These are phyloP conservation scores for Meriones psammophilus DNA, from an alignment of 2,797 vertebrate genomes.

Conservation along the genomic window DNA sequence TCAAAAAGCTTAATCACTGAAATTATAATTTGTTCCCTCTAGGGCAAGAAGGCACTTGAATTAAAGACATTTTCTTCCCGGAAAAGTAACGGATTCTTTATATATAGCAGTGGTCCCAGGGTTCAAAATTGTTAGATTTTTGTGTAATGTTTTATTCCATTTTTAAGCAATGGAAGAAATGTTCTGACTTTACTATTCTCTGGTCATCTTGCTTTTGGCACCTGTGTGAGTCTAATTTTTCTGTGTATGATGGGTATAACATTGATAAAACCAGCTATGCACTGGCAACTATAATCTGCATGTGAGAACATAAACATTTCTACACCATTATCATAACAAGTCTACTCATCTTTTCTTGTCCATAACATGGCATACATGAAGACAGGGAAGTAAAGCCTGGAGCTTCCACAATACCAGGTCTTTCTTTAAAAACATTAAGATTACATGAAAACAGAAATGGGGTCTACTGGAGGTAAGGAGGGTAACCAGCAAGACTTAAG, in stretches of 20 bases:
- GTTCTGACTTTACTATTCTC: slow-evolving; percentile 8
- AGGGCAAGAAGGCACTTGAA: slow-evolving; percentile 60
- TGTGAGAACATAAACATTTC: not conserved
- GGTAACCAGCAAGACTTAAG: not conserved
- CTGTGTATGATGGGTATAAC: slow-evolving; percentile 46
- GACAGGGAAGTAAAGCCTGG: not conserved
- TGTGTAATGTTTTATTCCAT: slow-evolving; percentile 42
- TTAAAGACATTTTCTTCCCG: slow-evolving; percentile 59
- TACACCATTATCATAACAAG: not conserved
- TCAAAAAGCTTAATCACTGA: slow-evolving; percentile 69
- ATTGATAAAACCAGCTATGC: not conserved
- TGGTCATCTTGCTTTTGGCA: not conserved
- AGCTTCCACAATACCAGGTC: not conserved
- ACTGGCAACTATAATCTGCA: not conserved
- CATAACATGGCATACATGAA: not conserved
- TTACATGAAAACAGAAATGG: not conserved
- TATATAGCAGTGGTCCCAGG: not conserved
- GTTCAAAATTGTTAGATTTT: slow-evolving; percentile 66
- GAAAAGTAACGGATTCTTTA: slow-evolving; percentile 56
- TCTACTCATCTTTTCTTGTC: not conserved
- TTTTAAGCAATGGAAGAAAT: slow-evolving; percentile 25
- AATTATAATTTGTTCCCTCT: slow-evolving; percentile 70
- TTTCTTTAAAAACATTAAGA: not conserved
- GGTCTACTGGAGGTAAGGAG: not conserved
- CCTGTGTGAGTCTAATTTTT: not conserved